Evolutionary conservation across 2,888 invertebrate species (phyloP).

Genomic region (Chymomyza caudatula): DNA sequence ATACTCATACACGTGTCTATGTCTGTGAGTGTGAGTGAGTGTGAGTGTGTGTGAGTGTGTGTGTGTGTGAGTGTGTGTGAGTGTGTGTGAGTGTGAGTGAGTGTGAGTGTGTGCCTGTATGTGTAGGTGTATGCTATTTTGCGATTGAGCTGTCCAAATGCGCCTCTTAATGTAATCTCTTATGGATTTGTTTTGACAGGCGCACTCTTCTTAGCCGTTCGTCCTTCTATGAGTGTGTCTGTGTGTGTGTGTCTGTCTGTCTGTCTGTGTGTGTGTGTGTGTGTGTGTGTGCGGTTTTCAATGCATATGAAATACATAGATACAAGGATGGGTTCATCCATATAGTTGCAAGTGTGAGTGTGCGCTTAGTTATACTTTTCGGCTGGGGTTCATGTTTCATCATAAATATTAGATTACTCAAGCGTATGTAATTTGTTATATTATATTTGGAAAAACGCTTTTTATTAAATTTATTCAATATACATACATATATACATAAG

Average conservation of each 20-base stretch:
- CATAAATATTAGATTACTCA: conserved; percentile 70
- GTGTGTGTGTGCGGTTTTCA: conserved; percentile 25
- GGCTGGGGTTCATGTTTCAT: conserved; percentile 39
- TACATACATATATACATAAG: neutral
- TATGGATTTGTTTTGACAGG: conserved; percentile 71
- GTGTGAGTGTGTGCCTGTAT: neutral
- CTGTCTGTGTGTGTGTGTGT: neutral
- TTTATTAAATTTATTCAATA: conserved; percentile 8
- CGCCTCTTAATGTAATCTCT: conserved; percentile 72
- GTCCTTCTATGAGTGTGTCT: neutral
- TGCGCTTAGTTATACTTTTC: conserved; percentile 20
- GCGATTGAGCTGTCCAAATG: conserved; percentile 73
- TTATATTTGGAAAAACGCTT: conserved; percentile 43
- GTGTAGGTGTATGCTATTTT: conserved; percentile 57
- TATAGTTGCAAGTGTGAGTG: conserved; percentile 16
- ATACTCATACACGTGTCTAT: conserved; percentile 9
- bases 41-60: conserved; percentile 33
- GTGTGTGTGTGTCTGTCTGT: neutral
- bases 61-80: conserved; percentile 4
- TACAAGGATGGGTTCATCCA: conserved; percentile 13
- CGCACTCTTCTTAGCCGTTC: conserved; percentile 16
- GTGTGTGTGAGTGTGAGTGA: conserved; percentile 34
- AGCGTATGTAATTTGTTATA: conserved; percentile 64
- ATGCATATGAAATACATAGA: conserved; percentile 51
- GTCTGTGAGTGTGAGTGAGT: conserved; percentile 1